Base-by-base conservation (phyloP, 2,113 vertebrate genomes). In the Paratilapia polleni region DNA sequence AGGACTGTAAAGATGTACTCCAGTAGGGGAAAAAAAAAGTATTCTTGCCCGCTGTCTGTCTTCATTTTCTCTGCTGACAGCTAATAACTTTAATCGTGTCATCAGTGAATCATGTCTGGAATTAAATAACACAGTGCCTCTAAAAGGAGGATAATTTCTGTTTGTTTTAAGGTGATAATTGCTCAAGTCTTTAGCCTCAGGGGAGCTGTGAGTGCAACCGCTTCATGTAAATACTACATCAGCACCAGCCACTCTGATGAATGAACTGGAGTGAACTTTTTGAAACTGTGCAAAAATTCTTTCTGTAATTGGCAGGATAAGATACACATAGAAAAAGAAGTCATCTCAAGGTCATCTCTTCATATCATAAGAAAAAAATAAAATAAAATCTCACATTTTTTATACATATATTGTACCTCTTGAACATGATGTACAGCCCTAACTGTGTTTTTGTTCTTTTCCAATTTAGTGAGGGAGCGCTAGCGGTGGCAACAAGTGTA, bases 401-500 rank as follows among this genome's bases (percentile, higher is more conserved):
- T 62, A 20, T 20, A 61, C 11, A 20, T 31, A 24, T 77, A 0
- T 62, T 75, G 38, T 73, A 59, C 13, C 1, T 73, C 6, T 64
- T 75, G 12, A 84, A 28, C 15, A 1, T 80, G 61, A 54, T 12
- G 78, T 60, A n/a, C 5, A 78, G 84, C 26, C 31, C 52, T 81
- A 54, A 88, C 73, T 49, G 74, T 90, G 86, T 68, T 81, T 91
- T 86, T 96, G 82, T 94, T 95, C 90, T 96, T 96, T 56, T 86
- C 62, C 52, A 19, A 75, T 95, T 84, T 95, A 36, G 8, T 93
- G 89, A 95, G 95, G 76, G 95, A 93, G 60, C 43, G 80, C 88
- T 95, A 91, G 88, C 56, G 89, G 89, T 68, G 76, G 94, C 96
- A 93, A 91, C 81, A 75, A 92, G 85, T 76, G 90, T 96, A 95